Evolutionary conservation across 2,888 invertebrate species (phyloP), one percentile per base, ranked within the genome.

Genomic region (Pteria penguin): DNA sequence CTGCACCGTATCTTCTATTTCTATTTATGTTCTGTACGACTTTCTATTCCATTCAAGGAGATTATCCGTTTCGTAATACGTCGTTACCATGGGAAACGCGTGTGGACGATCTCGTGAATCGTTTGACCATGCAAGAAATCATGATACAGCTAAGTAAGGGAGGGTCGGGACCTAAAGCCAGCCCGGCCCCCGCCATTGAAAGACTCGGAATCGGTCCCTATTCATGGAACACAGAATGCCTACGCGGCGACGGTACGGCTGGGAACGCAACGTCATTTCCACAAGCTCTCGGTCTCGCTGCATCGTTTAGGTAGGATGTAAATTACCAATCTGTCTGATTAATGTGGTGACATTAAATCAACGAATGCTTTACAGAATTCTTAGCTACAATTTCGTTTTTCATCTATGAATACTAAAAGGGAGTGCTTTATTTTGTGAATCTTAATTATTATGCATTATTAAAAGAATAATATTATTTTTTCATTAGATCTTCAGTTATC

Each of bases 221-320:
- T 72, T 82, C 84, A 26, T 91, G 89, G 89, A 87, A 87, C 68
- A 88, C 90, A 3, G 91, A 91, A 73, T 91, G 91, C 82, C 80
- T 90, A n/a, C 75, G 89, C 8, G 91, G 91, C 1, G 90, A 88
- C 52, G 89, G 86, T 0, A 58, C 76, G 5, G 86, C 89, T 2
- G 90, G 90, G 4, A 81, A 87, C 33, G 89, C 91, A 2, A 91
- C 91, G 3, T 84, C 89, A 2, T 91, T 91, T 68, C 90, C 90
- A 3, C 89, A 91, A 77, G 86, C 91, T 4, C 68, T 91, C 26
- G 90, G 90, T 29, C 82, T 91, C 5, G 89, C 89, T 2, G 90
- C 91, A 14, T 78, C 90, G n/a, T 91, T 90, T 79, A 90, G 88
- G 90, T 90, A 81, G 70, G 74, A 14, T 45, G 45, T 45, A 45